Evolutionary conservation across 1,140 invertebrate species (phyloP), one percentile per base, ranked within the genome.

Genomic region (Himalopsyche phryganea): DNA sequence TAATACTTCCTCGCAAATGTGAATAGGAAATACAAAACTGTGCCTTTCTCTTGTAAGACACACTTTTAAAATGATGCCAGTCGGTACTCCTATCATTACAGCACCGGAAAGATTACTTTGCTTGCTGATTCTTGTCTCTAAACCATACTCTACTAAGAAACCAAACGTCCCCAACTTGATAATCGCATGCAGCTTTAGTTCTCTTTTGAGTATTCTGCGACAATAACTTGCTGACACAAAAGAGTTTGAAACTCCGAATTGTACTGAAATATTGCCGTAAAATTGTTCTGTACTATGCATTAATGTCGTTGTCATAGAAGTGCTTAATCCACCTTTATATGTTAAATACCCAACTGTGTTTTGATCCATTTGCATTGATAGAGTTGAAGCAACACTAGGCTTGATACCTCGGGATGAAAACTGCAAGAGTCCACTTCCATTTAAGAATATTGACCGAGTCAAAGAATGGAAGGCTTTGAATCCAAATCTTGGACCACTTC

Each of bases 141-240:
- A 87, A 0, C 92, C 92, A 71, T 96, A 96, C 69, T 96, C 92
- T 0, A 93, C 70, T 54, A 89, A 79, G 1, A 85, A 85, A 23
- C 93, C 93, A 71, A 93, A 89, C 7, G 91, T 91, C n/a, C 94
- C 93, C 57, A 85, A 94, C 92, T 92, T 94, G 1, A 90, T 66
- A 32, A 84, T 80, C 46, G 88, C 74, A 66, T 84, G 84, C 6
- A 94, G 66, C 71, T 89, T 91, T 41, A 90, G 75, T 63, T 92
- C 84, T 52, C 88, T 84, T 59, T 88, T 28, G 23, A 28, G 23
- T 5, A 28, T 28, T 9, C 9, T 28, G 9, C 23, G 23, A 9
- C 4, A 28, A 9, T 28, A 28, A 9, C 23, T 28, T 28, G 23
- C 23, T 9, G 23, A 28, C 9, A 28, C 9, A 28, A 5, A 28